A percentile compares a stretch with the other conserved stretches of the same genome.
phyloP scores from a whole-genome alignment of 1,140 invertebrate species.

The Heliconius melpomene region DNA sequence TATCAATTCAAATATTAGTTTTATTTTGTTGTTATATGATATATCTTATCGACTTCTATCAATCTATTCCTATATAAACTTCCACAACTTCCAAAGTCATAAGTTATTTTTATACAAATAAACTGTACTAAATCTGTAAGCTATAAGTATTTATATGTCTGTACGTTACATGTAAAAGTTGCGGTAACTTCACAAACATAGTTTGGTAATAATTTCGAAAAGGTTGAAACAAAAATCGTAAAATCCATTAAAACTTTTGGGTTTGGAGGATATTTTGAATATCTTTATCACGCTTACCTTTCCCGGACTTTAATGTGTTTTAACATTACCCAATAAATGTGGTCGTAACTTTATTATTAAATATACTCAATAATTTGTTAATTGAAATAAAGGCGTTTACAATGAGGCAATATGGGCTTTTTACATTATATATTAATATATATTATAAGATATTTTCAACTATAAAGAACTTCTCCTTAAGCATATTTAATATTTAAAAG shows the following conservation, averaged over 20 bases:
- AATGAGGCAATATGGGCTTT: not conserved
- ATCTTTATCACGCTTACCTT: conserved; percentile 21
- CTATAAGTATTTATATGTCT: not conserved
- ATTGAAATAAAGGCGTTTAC: not conserved
- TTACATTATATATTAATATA: too few relatives aligned
- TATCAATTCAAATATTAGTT: not conserved
- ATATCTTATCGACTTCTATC: not conserved
- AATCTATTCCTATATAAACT: not conserved
- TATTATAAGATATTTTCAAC: too few relatives aligned
- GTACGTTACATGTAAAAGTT: not conserved
- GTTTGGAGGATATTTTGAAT: conserved; percentile 22
- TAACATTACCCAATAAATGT: not conserved
- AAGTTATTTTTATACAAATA: not conserved
- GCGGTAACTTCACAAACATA: conserved; percentile 8
- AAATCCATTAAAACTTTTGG: conserved; percentile 41
- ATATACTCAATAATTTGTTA: not conserved
- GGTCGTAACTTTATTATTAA: not conserved
- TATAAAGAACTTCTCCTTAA: not conserved
- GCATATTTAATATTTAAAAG: not conserved
- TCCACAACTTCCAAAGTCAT: not conserved
- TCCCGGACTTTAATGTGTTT: conserved; percentile 24
- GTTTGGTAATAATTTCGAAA: conserved; percentile 21
- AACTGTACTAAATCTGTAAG: not conserved
- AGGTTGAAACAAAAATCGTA: conserved; percentile 30
- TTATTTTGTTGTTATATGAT: not conserved